phyloP scores from a whole-genome alignment of 2,888 invertebrate species.

The Laspeyria flexula region DNA sequence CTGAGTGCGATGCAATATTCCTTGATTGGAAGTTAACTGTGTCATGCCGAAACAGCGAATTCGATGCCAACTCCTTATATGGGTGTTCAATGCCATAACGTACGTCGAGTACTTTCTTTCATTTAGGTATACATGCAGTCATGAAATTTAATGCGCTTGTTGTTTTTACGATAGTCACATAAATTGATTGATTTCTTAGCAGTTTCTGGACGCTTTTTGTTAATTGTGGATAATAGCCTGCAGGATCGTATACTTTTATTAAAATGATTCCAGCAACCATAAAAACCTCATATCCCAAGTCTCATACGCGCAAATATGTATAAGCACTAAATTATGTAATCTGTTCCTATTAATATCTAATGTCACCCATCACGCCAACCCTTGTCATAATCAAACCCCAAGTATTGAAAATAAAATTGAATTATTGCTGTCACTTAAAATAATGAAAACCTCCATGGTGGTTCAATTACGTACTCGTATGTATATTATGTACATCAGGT shows the following conservation, averaged over 20 bases:
- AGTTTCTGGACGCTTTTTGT: too few species aligned
- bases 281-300: too few species aligned
- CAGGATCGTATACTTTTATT: too few species aligned
- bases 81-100: slow-evolving; percentile 41
- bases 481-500: neutral
- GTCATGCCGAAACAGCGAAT: slow-evolving; percentile 46
- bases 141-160: neutral
- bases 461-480: neutral
- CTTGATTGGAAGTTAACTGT: slow-evolving; percentile 47
- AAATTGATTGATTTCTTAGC: neutral
- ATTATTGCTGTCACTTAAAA: neutral
- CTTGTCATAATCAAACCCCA: neutral
- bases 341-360: too few species aligned
- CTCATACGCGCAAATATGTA: too few species aligned
- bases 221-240: too few species aligned
- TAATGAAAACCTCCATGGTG: neutral
- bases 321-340: too few species aligned
- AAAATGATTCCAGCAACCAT: too few species aligned
- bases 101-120: slow-evolving; percentile 32
- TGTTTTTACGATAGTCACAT: neutral
- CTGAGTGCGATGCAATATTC: slow-evolving; percentile 47
- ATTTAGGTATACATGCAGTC: slow-evolving; percentile 1
- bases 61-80: slow-evolving; percentile 34
- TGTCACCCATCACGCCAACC: neutral
- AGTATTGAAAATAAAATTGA: neutral